Evolutionary conservation across 2,113 vertebrate species (phyloP).

Genomic region (Glaucomys volans): DNA sequence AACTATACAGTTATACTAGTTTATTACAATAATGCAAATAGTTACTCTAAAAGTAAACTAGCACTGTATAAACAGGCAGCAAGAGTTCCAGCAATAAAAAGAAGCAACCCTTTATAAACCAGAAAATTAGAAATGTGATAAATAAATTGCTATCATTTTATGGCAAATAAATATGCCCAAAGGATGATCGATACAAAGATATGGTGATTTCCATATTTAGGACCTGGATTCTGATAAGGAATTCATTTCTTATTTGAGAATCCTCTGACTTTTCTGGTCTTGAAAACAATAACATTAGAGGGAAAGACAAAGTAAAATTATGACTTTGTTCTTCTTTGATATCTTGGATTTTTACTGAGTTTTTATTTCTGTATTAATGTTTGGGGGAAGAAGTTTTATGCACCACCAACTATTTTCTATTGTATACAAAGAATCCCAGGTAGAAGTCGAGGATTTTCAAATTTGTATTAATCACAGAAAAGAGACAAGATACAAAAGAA

Average conservation of each 20-base stretch:
- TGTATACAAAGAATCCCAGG: neutral
- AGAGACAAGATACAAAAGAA: neutral
- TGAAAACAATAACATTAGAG: neutral
- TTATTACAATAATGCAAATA: conserved; percentile 11
- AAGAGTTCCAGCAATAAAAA: neutral
- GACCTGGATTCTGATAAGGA: neutral
- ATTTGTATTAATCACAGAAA: neutral
- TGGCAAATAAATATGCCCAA: neutral
- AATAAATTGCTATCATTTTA: neutral
- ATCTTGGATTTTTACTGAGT: neutral
- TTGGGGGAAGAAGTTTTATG: neutral
- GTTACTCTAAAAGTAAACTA: conserved; percentile 26
- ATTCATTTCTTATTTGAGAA: conserved; percentile 11
- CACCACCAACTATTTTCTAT: neutral
- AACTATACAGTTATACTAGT: neutral
- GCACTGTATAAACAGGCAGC: neutral
- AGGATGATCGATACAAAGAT: neutral
- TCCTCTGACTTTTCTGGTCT: neutral
- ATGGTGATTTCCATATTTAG: neutral
- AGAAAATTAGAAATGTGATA: neutral
- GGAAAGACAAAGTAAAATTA: neutral
- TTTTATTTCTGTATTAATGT: conserved; percentile 26
- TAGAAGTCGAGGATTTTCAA: neutral
- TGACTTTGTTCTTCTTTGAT: neutral
- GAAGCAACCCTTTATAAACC: conserved; percentile 25